Evolutionary conservation across 92 coral and sea anemone genomes (phyloP).

Genomic region (Hydrozoanthus gracilis): DNA sequence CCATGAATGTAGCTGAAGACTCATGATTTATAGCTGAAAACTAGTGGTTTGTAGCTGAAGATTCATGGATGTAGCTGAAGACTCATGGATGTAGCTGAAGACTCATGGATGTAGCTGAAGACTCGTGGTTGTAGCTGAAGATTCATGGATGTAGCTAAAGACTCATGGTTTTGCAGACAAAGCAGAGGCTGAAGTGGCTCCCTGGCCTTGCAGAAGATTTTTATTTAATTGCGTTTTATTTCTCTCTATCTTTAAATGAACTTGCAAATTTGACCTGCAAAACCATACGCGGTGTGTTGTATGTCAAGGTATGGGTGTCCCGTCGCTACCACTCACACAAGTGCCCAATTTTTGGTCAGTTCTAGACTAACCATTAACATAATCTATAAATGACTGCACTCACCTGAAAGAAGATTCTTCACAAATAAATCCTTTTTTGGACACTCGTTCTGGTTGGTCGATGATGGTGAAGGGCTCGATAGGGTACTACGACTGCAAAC

Average conservation of each 20-base stretch:
- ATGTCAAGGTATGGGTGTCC: conserved; percentile 18
- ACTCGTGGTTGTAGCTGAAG: too few species aligned
- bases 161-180: conserved; percentile 17
- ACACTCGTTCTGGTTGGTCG: conserved; percentile 8
- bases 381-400: conserved; percentile 15
- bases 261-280: conserved; percentile 17
- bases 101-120: background rate
- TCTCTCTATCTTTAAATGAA: conserved; percentile 15
- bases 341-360: conserved; percentile 17
- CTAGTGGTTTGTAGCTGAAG: background rate
- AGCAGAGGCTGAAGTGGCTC: conserved; percentile 20
- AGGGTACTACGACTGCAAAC: conserved; percentile 7
- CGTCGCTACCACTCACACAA: conserved; percentile 19
- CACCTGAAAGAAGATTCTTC: conserved; percentile 23
- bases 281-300: conserved; percentile 18
- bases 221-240: conserved; percentile 13
- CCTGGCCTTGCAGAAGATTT: conserved; percentile 18
- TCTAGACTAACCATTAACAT: conserved; percentile 15
- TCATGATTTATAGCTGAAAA: background rate
- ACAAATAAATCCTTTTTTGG: conserved; percentile 21
- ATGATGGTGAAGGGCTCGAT: conserved; percentile 5
- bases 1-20: background rate
- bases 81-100: background rate
- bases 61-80: background rate
- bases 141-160: background rate